A percentile compares a stretch with the other conserved stretches of the same genome.
phyloP scores from a whole-genome alignment of 2,888 invertebrate species.

The Metellina segmentata region DNA sequence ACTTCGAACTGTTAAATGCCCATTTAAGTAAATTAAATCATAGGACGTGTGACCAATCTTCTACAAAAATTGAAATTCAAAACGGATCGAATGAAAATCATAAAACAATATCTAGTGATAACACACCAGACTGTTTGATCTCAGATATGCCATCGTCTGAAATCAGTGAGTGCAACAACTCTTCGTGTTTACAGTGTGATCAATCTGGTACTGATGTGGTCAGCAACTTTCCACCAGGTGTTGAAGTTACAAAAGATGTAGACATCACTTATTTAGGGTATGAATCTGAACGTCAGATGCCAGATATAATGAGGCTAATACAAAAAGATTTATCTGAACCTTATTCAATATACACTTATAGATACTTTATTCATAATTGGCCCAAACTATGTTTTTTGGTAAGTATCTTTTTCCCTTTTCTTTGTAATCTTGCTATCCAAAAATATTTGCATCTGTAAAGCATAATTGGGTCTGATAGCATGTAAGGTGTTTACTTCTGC shows the following conservation, averaged over 20 bases:
- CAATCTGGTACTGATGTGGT: neutral
- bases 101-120: conserved; percentile 7
- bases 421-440: neutral
- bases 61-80: conserved; percentile 2
- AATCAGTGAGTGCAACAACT: neutral
- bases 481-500: no score
- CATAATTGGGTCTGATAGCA: neutral
- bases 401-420: conserved; percentile 82
- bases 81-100: conserved; percentile 24
- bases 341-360: conserved; percentile 99
- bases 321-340: conserved; percentile 99
- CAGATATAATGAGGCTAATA: conserved; percentile 98
- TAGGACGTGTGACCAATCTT: conserved; percentile 37
- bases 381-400: conserved; percentile 98
- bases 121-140: neutral
- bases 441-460: neutral
- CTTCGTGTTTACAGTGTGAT: neutral
- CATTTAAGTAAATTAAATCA: conserved; percentile 56
- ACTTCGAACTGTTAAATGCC: conserved; percentile 43
- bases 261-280: conserved; percentile 84
- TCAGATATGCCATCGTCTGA: neutral
- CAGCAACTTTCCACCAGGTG: neutral
- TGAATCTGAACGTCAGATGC: conserved; percentile 98
- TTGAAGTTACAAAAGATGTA: conserved; percentile 37
- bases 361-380: conserved; percentile 99